phyloP scores from a whole-genome alignment of 2,113 vertebrate species.

The Antigone vipio region DNA sequence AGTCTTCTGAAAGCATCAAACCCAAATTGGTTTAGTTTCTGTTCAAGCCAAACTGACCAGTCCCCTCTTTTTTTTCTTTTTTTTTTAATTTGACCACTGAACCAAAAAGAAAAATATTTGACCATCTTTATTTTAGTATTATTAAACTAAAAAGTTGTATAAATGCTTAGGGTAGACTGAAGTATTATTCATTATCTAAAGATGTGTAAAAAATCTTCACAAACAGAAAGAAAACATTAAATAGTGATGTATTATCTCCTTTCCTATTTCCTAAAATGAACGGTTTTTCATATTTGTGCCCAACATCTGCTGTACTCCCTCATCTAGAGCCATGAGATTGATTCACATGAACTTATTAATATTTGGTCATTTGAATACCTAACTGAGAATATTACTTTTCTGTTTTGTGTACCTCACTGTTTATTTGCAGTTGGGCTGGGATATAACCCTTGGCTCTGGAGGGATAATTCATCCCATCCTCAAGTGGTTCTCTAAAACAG shows the following conservation, averaged over 20 bases:
- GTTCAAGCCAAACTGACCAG: neutral
- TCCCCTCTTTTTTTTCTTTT: rapidly evolving
- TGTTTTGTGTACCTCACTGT: neutral
- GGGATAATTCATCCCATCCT: neutral
- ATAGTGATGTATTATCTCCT: neutral
- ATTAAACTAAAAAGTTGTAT: neutral
- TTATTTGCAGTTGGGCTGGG: neutral
- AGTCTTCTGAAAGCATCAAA: neutral
- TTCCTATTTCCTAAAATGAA: neutral
- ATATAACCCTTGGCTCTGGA: neutral
- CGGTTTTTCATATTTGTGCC: neutral
- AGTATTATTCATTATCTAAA: neutral
- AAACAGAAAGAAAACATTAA: neutral
- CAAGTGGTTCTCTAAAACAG: neutral
- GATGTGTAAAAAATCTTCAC: neutral
- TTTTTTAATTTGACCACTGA: neutral
- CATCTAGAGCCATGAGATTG: neutral
- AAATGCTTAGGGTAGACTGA: neutral
- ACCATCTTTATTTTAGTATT: neutral
- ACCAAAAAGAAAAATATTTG: neutral
- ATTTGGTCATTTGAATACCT: neutral
- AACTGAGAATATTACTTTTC: neutral
- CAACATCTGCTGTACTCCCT: neutral
- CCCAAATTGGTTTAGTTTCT: rapidly evolving
- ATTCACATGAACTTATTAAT: neutral